These are phyloP conservation scores for Steinernema khuongi DNA, from an alignment of 1,140 invertebrate species.

Conservation along the genomic window DNA sequence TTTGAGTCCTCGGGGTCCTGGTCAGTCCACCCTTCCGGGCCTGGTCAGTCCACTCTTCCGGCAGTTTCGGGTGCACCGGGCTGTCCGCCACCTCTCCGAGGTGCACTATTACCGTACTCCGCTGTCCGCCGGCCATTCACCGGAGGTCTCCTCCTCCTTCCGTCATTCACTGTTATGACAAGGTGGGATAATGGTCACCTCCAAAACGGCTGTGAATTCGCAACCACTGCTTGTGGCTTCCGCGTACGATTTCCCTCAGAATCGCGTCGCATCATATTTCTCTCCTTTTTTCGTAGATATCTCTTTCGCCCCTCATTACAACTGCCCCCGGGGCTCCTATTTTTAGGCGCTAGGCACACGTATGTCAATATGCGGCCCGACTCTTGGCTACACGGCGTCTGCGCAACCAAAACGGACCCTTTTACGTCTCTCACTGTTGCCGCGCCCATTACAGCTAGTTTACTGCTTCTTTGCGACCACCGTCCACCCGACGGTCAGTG, in stretches of 20 bases:
- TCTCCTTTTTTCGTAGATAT: not conserved
- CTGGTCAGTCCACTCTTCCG: slow-evolving; percentile 11
- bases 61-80: not conserved
- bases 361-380: not conserved
- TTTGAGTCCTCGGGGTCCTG: too few species aligned
- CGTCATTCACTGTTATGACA: too few species aligned
- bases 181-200: too few species aligned
- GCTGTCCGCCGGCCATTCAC: too few species aligned
- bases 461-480: not conserved
- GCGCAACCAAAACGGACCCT: not conserved
- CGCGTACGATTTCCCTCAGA: too few species aligned
- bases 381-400: not conserved
- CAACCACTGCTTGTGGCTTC: too few species aligned
- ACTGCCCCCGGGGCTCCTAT: slow-evolving; percentile 12
- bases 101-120: not conserved
- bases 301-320: not conserved
- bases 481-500: not conserved
- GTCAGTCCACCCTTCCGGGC: not conserved
- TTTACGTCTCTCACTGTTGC: not conserved
- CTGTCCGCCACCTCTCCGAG: not conserved
- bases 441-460: not conserved
- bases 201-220: too few species aligned
- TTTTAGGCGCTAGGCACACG: not conserved
- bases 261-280: too few species aligned
- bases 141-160: too few species aligned